phyloP scores from a whole-genome alignment of 1,140 invertebrate genomes.

The Triops longicaudatus region DNA sequence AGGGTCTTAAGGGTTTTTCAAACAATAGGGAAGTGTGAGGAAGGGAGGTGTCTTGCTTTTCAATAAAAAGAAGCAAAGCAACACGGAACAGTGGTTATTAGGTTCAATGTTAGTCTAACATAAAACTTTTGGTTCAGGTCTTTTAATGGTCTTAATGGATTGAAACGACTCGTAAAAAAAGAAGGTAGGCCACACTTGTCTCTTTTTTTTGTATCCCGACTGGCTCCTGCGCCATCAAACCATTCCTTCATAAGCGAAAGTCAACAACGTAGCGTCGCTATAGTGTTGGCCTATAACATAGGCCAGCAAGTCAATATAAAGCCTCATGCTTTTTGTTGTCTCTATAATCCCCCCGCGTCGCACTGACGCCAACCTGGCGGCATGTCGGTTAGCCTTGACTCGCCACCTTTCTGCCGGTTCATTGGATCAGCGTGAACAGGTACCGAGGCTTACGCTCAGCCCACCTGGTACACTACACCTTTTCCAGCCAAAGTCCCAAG shows the following conservation, averaged over 20 bases:
- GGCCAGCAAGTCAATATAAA: background rate
- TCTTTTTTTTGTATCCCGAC: background rate
- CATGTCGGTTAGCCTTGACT: background rate
- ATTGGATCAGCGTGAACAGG: conserved; percentile 1
- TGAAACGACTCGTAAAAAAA: background rate
- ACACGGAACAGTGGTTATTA: background rate
- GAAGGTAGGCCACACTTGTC: background rate
- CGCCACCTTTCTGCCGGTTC: background rate
- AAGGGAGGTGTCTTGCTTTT: background rate
- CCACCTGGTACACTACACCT: background rate
- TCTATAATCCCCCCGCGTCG: background rate
- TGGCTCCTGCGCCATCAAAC: background rate
- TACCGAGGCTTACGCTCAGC: background rate
- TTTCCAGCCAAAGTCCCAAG: background rate
- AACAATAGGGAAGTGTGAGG: background rate
- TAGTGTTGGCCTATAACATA: background rate
- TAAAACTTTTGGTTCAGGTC: background rate
- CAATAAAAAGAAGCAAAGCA: background rate
- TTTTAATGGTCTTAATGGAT: conserved; percentile 4
- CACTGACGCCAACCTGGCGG: conserved; percentile 9
- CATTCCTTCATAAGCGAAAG: background rate
- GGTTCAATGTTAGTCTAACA: conserved; percentile 8
- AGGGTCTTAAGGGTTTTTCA: background rate
- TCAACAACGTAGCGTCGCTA: conserved; percentile 10
- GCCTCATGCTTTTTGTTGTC: background rate